These are phyloP conservation scores for Philantomba maxwellii DNA, from an alignment of 2,113 vertebrate species.

Conservation along the genomic window DNA sequence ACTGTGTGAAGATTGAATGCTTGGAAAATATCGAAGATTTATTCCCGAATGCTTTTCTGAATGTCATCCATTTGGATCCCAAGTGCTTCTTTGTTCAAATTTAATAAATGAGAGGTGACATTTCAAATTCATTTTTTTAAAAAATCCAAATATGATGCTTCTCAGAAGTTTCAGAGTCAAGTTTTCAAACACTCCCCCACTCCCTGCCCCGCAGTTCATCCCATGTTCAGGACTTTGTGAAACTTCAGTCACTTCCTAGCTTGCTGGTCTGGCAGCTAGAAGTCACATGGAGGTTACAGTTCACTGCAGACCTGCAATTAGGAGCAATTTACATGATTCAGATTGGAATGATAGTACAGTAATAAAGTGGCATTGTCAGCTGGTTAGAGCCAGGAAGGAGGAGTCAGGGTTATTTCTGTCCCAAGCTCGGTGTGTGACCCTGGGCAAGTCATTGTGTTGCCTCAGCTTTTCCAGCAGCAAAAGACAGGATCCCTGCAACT, in stretches of 20 bases:
- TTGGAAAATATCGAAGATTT: neutral
- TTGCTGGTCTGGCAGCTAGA: neutral
- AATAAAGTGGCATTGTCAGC: conserved; percentile 22
- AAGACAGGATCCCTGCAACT: neutral
- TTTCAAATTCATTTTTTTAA: neutral
- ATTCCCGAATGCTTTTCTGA: neutral
- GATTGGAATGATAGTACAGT: conserved; percentile 28
- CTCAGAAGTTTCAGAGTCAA: neutral
- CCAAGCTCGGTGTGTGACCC: conserved; percentile 38
- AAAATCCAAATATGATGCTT: neutral
- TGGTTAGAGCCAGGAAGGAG: neutral
- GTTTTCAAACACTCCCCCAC: neutral
- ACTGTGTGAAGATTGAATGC: neutral
- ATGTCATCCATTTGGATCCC: neutral
- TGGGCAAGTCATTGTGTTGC: conserved; percentile 27
- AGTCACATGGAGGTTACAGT: conserved; percentile 50
- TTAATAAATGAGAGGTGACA: neutral
- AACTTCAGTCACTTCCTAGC: neutral
- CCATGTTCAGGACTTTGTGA: neutral
- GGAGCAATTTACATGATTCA: conserved; percentile 60
- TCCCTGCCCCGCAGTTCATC: neutral
- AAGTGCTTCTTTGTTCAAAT: neutral
- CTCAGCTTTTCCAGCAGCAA: conserved; percentile 12
- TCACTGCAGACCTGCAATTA: conserved; percentile 42
- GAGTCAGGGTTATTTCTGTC: conserved; percentile 60